These are phyloP conservation scores for Toxotes lorentzi DNA, from an alignment of 2,797 vertebrate genomes.

Conservation along the genomic window DNA sequence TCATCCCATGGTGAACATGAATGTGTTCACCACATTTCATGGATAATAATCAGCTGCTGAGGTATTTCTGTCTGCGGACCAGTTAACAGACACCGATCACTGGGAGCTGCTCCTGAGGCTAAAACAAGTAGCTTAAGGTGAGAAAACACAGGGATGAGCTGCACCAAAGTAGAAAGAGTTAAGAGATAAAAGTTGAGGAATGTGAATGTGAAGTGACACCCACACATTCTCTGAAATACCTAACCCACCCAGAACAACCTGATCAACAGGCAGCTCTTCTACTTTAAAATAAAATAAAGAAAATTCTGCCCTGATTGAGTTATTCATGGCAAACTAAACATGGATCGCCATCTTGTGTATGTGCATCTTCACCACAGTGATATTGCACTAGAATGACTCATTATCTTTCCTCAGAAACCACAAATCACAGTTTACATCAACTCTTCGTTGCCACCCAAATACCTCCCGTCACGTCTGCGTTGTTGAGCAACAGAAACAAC, in stretches of 20 bases:
- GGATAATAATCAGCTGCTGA: too few relatives aligned
- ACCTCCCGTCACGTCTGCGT: background rate
- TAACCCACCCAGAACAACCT: background rate
- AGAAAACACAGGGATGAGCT: background rate
- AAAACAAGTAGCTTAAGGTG: too few relatives aligned
- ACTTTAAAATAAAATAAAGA: too few relatives aligned
- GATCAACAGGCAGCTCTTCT: background rate
- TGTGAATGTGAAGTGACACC: background rate
- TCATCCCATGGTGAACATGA: too few relatives aligned
- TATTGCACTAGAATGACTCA: slow-evolving; percentile 31
- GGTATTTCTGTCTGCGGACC: too few relatives aligned
- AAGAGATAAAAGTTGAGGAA: background rate
- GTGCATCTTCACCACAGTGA: background rate
- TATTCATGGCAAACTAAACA: background rate
- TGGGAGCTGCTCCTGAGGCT: too few relatives aligned
- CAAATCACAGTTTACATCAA: slow-evolving; percentile 36
- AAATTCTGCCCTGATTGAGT: too few relatives aligned
- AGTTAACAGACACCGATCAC: too few relatives aligned
- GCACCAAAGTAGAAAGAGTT: background rate
- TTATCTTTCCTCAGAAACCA: slow-evolving; percentile 39
- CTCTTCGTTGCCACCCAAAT: slow-evolving; percentile 19
- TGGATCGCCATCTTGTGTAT: background rate
- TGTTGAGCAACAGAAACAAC: background rate
- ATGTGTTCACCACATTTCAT: too few relatives aligned
- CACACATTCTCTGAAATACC: background rate